Base-by-base conservation (phyloP, 2,888 invertebrate species). In the Strigamia transsilvanica region DNA sequence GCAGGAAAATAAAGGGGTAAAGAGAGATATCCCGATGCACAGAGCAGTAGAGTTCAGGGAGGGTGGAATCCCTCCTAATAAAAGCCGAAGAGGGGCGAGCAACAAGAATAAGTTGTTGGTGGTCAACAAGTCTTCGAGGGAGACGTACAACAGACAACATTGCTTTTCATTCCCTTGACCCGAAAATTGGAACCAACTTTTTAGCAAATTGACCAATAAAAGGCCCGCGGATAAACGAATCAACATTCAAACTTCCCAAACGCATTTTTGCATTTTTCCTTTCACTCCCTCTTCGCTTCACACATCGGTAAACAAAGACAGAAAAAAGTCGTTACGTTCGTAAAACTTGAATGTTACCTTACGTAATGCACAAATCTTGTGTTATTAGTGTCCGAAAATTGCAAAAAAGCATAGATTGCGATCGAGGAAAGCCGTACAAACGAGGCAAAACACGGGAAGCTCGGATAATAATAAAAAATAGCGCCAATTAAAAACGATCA, bases 121-220 rank as follows among this genome's bases (percentile, higher is more conserved):
- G 51, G 51, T 51, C 51, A 51, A 51, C 51, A 51, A 51, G 51
- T 38, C 38, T 38, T 34, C 34, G 34, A 51, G 51, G 51, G 51
- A 51, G 51, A 51, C 51, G 12, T 51, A 51, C 51, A 51, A 51
- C 51, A 51, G 51, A 51, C 51, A 18, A 51, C 51, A 15, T 51
- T 51, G 6, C 51, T 51, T 51, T 51, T 51, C 51, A 51, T 51
- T 51, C 51, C 51, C 51, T 51, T 10, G 51, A 13, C 51, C 15
- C 51, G 51, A 51, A 51, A 51, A 51, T 51, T 38, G 51, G 15
- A 51, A 1, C 51, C 51, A 51, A 51, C n/a, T 51, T 51, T 51
- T 51, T 51, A 51, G 51, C 51, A 51, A 51, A 51, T 51, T 51
- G 51, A 51, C 51, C 51, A 51, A 51, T 51, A 51, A 51, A 51